These are phyloP conservation scores for Leptinotarsa defecta DNA, from an alignment of 1,140 invertebrate genomes.

Conservation along the genomic window DNA sequence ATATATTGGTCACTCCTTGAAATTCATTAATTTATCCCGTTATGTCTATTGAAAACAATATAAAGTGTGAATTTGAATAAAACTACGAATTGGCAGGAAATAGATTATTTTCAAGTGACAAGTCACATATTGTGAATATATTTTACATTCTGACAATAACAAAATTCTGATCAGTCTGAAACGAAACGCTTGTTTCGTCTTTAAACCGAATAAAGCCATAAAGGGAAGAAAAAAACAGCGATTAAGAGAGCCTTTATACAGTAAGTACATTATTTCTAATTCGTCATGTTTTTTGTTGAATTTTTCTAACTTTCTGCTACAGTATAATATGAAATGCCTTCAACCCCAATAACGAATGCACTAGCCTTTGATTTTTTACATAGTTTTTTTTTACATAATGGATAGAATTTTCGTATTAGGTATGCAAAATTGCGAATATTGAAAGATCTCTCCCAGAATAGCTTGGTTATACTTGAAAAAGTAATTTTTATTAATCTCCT, in stretches of 20 bases:
- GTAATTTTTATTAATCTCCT: no score
- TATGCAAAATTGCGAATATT: no score
- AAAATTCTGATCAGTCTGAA: conserved; percentile 8
- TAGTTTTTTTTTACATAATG: neutral
- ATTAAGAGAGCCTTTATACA: conserved; percentile 7
- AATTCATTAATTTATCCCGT: neutral
- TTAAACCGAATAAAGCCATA: neutral
- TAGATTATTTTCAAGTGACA: neutral
- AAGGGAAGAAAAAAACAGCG: neutral
- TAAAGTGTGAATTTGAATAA: neutral
- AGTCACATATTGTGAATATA: conserved; percentile 20
- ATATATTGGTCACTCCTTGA: neutral
- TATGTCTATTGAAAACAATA: neutral
- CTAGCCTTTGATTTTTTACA: neutral
- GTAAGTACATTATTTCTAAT: conserved; percentile 21
- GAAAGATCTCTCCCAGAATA: no score
- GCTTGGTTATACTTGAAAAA: no score
- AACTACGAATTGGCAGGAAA: neutral
- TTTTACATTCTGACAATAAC: conserved; percentile 15
- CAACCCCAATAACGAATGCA: neutral
- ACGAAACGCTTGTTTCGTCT: neutral
- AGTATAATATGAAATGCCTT: neutral
- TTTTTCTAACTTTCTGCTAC: neutral
- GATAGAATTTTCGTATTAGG: neutral
- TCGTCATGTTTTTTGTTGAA: neutral